Evolutionary conservation across 2,797 vertebrate species (phyloP), one percentile per base, ranked within the genome.

Genomic region (Sebastes cheni): DNA sequence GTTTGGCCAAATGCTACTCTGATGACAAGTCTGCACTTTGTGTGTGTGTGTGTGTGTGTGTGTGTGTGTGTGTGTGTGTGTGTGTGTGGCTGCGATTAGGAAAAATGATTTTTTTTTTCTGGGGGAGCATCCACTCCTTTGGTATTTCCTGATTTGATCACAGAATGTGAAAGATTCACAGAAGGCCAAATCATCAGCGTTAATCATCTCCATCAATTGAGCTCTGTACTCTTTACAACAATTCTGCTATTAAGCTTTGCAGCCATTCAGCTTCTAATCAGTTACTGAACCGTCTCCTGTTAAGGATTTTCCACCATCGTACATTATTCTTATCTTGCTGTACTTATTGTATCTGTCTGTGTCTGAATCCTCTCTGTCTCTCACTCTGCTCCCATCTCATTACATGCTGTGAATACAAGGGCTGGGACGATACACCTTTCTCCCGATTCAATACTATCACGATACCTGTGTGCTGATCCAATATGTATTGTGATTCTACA

Each of bases 81-180:
- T 56, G 59, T 75, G 72, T 70, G 50, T 55, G n/a, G 10, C 9
- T 52, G 23, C 6, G 30, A 73, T 82, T 82, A 13, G 32, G 71
- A 83, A 77, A 83, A 69, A 1, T 10, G 30, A 65, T 73, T 74
- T 80, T 86, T 29, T 29, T 77, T 55, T 71, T 78, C 30, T 6
- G 30, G 16, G 83, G 55, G 70, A 72, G 42, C 67, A 66, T 84
- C 32, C 67, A 79, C 55, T 78, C 50, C 39, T 84, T 80, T 78
- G 82, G 82, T 70, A 86, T 88, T 92, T 91, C 79, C 85, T 85
- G 84, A 88, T 80, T 75, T 54, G 66, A 86, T 82, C 16, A 54
- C 3, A 10, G 68, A 88, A 87, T 80, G 80, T 39, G 9, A 75
- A 72, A 69, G 66, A 89, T 72, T 72, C 42, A 30, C 65, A 77